These are phyloP conservation scores for Nemurella pictetii DNA, from an alignment of 2,888 invertebrate species.

Conservation along the genomic window DNA sequence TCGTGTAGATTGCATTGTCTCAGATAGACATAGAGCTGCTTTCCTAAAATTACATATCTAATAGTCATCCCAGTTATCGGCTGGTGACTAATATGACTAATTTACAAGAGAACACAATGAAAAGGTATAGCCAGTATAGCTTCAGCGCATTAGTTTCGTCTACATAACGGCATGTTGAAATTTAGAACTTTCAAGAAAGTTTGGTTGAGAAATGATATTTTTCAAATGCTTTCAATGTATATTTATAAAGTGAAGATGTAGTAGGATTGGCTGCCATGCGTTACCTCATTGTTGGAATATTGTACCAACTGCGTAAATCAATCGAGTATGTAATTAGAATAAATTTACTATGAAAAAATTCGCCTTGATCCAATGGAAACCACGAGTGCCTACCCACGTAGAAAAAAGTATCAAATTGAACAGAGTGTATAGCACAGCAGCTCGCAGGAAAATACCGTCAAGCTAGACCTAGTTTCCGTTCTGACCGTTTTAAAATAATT, in stretches of 20 bases:
- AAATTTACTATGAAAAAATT: neutral
- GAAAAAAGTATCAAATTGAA: neutral
- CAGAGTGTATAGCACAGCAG: neutral
- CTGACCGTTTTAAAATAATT: neutral
- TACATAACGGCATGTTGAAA: neutral
- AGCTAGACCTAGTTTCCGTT: neutral
- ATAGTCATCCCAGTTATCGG: neutral
- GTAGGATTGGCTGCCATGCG: neutral
- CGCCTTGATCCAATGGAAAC: neutral
- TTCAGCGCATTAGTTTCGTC: no score
- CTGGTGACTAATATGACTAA: neutral
- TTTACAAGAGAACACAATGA: neutral
- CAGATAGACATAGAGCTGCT: neutral
- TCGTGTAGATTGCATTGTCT: neutral
- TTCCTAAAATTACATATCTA: neutral
- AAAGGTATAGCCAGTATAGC: no score
- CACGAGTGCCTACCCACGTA: neutral
- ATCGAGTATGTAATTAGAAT: neutral
- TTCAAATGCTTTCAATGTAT: neutral
- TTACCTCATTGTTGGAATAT: neutral
- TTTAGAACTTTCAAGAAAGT: neutral
- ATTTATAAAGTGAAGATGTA: neutral
- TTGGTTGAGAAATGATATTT: neutral
- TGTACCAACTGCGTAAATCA: neutral
- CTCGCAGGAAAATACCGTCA: neutral